phyloP scores from a whole-genome alignment of 1,140 invertebrate genomes.

The Oncopodura yosiiana region DNA sequence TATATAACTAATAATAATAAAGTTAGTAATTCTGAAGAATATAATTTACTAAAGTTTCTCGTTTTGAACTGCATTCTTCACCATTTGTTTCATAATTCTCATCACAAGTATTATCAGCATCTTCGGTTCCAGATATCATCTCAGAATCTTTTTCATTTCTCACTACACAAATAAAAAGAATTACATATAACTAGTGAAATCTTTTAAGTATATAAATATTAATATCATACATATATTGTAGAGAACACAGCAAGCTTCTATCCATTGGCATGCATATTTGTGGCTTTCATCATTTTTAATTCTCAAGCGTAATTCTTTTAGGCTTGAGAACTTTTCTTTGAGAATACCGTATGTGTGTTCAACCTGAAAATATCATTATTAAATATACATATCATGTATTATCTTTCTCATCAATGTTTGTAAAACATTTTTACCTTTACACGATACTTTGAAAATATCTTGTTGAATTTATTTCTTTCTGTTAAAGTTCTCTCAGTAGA shows the following conservation, averaged over 20 bases:
- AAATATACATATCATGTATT: too few species aligned
- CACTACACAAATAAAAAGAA: too few species aligned
- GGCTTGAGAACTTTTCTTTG: conserved; percentile 8
- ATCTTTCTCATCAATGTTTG: too few species aligned
- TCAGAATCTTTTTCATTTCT: not conserved
- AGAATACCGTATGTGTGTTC: conserved; percentile 2
- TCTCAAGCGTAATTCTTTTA: conserved; percentile 7
- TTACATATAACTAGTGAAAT: not conserved
- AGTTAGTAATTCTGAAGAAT: not conserved
- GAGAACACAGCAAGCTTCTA: conserved; percentile 8
- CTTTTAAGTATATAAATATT: not conserved
- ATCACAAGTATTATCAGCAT: not conserved
- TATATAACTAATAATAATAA: not conserved
- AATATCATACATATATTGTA: conserved; percentile 10
- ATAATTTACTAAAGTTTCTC: not conserved
- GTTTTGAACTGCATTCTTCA: not conserved
- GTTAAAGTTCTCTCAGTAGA: not conserved
- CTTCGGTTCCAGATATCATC: not conserved
- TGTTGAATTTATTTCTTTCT: not conserved
- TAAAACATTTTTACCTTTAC: conserved; percentile 3
- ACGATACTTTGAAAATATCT: not conserved
- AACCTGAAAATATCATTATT: not conserved
- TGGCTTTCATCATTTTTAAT: not conserved
- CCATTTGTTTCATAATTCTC: not conserved
- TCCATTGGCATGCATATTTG: conserved; percentile 15